These are phyloP conservation scores for Hippoglossus stenolepis DNA, from an alignment of 2,113 vertebrate species.

Conservation along the genomic window DNA sequence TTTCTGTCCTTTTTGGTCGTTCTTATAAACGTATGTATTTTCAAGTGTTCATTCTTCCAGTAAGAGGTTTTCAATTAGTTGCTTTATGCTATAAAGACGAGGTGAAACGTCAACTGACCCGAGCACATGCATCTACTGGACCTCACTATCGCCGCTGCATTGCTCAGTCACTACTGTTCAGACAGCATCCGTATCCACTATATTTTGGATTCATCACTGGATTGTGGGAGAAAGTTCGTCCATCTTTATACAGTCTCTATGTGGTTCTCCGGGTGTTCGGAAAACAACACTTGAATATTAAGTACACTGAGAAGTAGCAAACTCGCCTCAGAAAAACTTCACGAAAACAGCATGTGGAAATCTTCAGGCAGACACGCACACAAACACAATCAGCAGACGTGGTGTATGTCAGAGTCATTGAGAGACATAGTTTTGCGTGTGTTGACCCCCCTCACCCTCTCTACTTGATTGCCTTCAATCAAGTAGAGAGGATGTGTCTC, in stretches of 20 bases:
- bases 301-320: conserved; percentile 18
- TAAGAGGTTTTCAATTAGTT: no score
- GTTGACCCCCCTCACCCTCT: conserved; percentile 45
- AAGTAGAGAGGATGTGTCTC: conserved; percentile 65
- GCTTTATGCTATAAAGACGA: no score
- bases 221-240: no score
- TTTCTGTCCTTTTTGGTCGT: background rate
- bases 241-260: background rate
- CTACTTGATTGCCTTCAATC: conserved; percentile 56
- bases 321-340: conserved; percentile 22
- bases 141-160: no score
- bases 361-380: conserved; percentile 15
- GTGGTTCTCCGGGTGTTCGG: background rate
- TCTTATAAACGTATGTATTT: background rate
- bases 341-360: conserved; percentile 36
- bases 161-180: no score
- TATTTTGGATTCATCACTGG: no score
- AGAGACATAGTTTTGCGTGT: conserved; percentile 56
- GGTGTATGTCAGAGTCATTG: conserved; percentile 55
- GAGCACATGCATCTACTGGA: no score
- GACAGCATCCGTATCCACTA: no score
- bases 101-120: no score
- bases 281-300: conserved; percentile 18
- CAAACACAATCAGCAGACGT: conserved; percentile 55
- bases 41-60: no score